Percentiles rank a stretch among this genome's conserved stretches.
Evolutionary conservation across 2,888 invertebrate species (phyloP).

Genomic region (Apamea crenata): DNA sequence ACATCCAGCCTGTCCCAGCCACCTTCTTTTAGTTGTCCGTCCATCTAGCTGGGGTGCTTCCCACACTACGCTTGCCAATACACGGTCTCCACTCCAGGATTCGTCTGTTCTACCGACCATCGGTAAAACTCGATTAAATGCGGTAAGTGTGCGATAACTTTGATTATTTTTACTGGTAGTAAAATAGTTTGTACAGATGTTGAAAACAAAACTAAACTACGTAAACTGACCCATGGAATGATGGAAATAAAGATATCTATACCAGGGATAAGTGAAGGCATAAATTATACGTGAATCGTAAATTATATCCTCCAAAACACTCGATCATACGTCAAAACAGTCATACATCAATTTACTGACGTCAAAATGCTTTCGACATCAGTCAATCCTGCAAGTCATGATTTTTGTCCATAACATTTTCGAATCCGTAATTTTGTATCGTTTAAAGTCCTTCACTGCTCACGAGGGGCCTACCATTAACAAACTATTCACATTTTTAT

Average conservation of each 20-base stretch:
- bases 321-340: constrained; percentile 16
- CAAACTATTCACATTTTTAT: constrained; percentile 56
- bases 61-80: too few species aligned
- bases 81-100: too few species aligned
- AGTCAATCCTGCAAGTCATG: neutral
- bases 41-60: too few species aligned
- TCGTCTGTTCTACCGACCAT: too few species aligned
- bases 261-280: neutral
- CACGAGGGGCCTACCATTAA: neutral
- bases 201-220: neutral
- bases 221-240: neutral
- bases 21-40: too few species aligned
- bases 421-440: neutral
- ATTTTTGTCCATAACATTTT: neutral
- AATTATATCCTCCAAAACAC: constrained; percentile 10
- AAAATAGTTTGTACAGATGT: neutral
- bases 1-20: too few species aligned
- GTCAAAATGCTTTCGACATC: constrained; percentile 13
- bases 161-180: neutral
- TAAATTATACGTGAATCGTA: neutral
- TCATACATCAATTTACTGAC: constrained; percentile 9
- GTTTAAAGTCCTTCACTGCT: neutral
- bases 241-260: too few species aligned
- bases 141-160: too few species aligned
- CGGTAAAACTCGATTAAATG: too few species aligned